These are phyloP conservation scores for Frieseomelitta varia DNA, from an alignment of 1,140 invertebrate species.

Conservation along the genomic window DNA sequence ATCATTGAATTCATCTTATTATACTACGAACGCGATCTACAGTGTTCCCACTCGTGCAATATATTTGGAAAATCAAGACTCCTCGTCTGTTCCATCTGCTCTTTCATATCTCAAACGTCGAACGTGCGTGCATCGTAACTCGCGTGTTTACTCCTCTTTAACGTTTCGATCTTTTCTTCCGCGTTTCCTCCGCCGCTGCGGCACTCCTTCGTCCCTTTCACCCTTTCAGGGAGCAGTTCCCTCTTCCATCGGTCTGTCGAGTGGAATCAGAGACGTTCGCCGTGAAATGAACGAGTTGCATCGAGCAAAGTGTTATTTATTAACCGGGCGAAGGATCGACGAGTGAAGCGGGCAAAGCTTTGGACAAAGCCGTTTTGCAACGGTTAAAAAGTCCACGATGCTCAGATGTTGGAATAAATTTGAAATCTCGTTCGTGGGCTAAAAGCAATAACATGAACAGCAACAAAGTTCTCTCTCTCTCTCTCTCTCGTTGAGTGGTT, in stretches of 20 bases:
- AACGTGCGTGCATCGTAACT: neutral
- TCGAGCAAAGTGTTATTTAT: neutral
- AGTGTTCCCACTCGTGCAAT: too few species aligned
- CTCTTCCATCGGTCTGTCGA: neutral
- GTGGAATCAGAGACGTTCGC: neutral
- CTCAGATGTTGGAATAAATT: slow-evolving; percentile 14
- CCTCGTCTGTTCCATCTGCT: neutral
- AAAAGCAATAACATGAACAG: slow-evolving; percentile 21
- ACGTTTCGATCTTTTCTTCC: too few species aligned
- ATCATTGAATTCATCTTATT: too few species aligned
- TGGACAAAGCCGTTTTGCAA: neutral
- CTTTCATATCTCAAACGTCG: slow-evolving; percentile 31
- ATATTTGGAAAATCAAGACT: neutral
- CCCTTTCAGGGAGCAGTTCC: too few species aligned
- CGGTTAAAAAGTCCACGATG: neutral
- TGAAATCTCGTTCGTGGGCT: neutral
- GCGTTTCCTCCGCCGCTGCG: neutral
- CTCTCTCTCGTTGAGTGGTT: neutral
- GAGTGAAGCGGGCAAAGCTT: too few species aligned
- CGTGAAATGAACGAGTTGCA: neutral
- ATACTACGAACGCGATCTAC: too few species aligned
- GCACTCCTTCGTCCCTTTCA: neutral
- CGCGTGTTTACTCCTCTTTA: neutral
- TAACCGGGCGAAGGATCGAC: neutral
- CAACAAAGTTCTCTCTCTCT: neutral